These are phyloP conservation scores for Littorina saxatilis DNA, from an alignment of 1,140 invertebrate species.

Conservation along the genomic window DNA sequence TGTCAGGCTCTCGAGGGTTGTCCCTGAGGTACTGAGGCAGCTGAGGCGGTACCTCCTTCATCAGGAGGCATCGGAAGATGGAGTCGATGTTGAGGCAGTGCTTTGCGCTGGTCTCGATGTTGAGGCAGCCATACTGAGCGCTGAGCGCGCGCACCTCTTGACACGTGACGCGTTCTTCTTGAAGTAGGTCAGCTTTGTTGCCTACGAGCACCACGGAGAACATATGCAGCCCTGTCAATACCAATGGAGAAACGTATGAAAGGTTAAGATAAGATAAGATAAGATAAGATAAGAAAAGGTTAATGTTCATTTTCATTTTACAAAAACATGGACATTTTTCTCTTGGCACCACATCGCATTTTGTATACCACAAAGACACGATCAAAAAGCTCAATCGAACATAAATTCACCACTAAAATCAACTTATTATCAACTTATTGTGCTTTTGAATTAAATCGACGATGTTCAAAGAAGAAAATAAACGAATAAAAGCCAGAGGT, in stretches of 20 bases:
- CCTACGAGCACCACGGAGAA: conserved; percentile 15
- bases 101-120: conserved; percentile 28
- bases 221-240: neutral
- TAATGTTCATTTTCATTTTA: too few relatives aligned
- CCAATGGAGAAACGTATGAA: too few relatives aligned
- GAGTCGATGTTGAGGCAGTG: neutral
- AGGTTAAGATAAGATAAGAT: neutral
- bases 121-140: conserved; percentile 4
- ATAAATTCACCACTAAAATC: too few relatives aligned
- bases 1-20: neutral
- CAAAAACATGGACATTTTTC: too few relatives aligned
- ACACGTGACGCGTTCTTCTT: neutral
- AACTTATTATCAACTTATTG: too few relatives aligned
- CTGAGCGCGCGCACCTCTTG: neutral
- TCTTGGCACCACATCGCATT: too few relatives aligned
- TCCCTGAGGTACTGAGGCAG: neutral
- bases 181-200: neutral
- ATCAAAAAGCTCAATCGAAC: too few relatives aligned
- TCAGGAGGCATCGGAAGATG: conserved; percentile 19
- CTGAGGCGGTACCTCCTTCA: conserved; percentile 18
- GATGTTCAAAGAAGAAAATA: too few relatives aligned
- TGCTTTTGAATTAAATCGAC: too few relatives aligned
- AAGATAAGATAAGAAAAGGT: too few relatives aligned
- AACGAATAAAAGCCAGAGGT: too few relatives aligned
- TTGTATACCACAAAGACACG: too few relatives aligned